Base-by-base conservation (phyloP, 2,888 invertebrate genomes). In the Dolomedes plantarius region DNA sequence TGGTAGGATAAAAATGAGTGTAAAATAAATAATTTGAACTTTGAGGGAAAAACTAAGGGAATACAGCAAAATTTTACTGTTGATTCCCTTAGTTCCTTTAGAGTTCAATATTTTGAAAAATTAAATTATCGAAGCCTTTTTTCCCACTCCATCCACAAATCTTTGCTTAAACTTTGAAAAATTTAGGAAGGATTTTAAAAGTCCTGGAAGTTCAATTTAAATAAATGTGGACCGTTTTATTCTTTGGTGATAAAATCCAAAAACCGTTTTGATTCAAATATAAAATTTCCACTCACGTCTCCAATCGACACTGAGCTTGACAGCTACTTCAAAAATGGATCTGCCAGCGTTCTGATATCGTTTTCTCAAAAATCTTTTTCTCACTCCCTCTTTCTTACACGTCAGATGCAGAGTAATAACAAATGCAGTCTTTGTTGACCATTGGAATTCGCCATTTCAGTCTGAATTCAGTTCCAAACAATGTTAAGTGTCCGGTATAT, bases 301-400 rank as follows among this genome's bases (percentile, higher is more conserved):
- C 3, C 23, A 16, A 56, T 56, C 56, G 56, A 56, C 56, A 56
- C 56, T 19, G 56, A 56, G 56, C 56, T 56, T 56, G 56, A 56
- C 56, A 56, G 56, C 56, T 56, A 56, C 56, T 56, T 56, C 56
- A 23, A 56, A 56, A 56, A 56, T 56, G 23, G 56, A 56, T 56
- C 56, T 56, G 23, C 56, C 23, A 2, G 19, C 56, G 3, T 23
- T 5, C 56, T 56, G 23, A 56, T 56, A 56, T 56, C 56, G 1
- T 56, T 56, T 11, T 56, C 23, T 56, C 11, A 23, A 23, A 56
- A 23, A 56, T 23, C 19, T 56, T 56, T 56, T 56, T 46, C 41
- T 16, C 16, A 2, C 16, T 46, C 16, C 16, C 56, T 56, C 11
- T 23, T 11, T 56, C 23, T 5, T 6, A 56, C 23, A 56, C 23